Evolutionary conservation across 2,888 invertebrate genomes (phyloP).

Genomic region (Cactoblastis cactorum): DNA sequence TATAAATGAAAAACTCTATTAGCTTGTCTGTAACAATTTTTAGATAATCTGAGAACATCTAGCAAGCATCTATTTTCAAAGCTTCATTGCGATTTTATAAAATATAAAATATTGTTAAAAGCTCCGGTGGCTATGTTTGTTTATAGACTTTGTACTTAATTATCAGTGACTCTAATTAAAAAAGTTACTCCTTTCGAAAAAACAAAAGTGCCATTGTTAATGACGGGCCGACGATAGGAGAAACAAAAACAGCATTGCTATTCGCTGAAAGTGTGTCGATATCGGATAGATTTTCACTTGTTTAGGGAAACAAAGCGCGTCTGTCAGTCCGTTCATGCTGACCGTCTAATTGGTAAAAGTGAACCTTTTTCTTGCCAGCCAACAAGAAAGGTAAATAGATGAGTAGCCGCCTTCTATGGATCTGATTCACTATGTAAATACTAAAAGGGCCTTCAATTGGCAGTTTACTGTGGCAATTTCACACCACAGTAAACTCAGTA

Average conservation of each 20-base stretch:
- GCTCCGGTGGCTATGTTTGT: too few species aligned
- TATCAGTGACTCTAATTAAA: not conserved
- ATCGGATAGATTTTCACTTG: conserved; percentile 61
- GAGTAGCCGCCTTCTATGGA: conserved; percentile 42
- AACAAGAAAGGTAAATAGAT: conserved; percentile 65
- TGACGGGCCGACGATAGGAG: not conserved
- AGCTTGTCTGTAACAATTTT: too few species aligned
- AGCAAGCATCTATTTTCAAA: too few species aligned
- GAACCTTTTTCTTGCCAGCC: conserved; percentile 57
- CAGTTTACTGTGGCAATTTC: conserved; percentile 34
- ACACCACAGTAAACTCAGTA: conserved; percentile 20
- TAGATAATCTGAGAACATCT: too few species aligned
- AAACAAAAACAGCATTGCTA: conserved; percentile 18
- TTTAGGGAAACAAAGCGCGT: conserved; percentile 65
- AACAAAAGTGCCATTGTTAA: not conserved
- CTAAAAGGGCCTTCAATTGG: conserved; percentile 19
- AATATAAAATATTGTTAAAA: too few species aligned
- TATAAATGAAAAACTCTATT: too few species aligned
- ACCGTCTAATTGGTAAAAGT: conserved; percentile 74
- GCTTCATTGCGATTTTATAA: too few species aligned
- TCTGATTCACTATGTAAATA: conserved; percentile 43
- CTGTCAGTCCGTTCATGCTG: conserved; percentile 51
- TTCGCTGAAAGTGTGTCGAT: conserved; percentile 55
- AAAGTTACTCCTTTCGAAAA: not conserved
- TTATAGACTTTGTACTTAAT: too few species aligned